phyloP scores from a whole-genome alignment of 2,797 vertebrate genomes.

The Notoglanidium macrostoma region DNA sequence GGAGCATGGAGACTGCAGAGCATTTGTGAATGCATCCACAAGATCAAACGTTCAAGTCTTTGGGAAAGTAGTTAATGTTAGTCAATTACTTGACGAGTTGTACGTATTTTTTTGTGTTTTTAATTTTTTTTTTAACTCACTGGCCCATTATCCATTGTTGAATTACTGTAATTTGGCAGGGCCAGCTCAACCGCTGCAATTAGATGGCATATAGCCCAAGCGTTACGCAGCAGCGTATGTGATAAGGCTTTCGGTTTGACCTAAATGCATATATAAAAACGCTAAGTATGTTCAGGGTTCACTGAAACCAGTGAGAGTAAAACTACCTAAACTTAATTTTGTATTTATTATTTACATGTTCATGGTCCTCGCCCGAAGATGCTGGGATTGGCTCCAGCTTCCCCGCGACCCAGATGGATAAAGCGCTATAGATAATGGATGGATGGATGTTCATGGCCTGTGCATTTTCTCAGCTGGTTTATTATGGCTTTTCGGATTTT shows the following conservation, averaged over 20 bases:
- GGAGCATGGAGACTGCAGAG: conserved; percentile 24
- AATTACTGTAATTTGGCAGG: conserved; percentile 43
- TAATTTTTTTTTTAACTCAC: conserved; percentile 32
- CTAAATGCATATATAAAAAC: conserved; percentile 15
- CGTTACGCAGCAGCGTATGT: neutral
- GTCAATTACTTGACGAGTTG: neutral
- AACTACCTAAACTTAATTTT: neutral
- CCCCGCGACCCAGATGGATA: too few species aligned
- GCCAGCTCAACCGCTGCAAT: conserved; percentile 38
- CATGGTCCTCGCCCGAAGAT: neutral
- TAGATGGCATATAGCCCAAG: conserved; percentile 2
- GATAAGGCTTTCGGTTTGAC: conserved; percentile 7
- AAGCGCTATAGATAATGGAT: too few species aligned
- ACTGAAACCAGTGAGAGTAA: neutral
- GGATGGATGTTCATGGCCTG: too few species aligned
- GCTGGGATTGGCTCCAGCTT: too few species aligned
- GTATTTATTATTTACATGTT: too few species aligned
- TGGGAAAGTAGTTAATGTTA: neutral
- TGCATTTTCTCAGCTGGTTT: neutral
- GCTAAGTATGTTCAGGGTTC: neutral
- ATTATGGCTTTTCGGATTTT: neutral
- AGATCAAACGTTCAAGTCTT: too few species aligned
- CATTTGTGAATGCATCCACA: neutral
- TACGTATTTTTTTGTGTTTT: neutral
- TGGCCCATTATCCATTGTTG: conserved; percentile 28